Evolutionary conservation across 2,888 invertebrate genomes (phyloP).

Genomic region (Norana najaformis): DNA sequence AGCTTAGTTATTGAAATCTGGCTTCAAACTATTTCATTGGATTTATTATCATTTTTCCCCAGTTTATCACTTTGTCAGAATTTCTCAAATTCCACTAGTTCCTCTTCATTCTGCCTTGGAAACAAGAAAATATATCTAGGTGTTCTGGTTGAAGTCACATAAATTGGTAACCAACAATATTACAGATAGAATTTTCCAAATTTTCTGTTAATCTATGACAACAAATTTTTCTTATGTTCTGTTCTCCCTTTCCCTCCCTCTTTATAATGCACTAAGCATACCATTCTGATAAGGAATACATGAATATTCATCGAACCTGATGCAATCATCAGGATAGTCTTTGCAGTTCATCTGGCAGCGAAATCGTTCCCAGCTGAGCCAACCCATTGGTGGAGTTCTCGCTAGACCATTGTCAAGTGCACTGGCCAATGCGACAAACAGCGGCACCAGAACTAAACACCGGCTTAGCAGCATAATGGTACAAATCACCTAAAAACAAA

Average conservation of each 20-base stretch:
- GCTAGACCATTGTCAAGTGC: constrained; percentile 58
- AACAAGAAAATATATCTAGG: too few species aligned
- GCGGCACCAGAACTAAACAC: constrained; percentile 13
- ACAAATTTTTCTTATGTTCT: background rate
- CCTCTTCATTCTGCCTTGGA: too few species aligned
- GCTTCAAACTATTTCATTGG: too few species aligned
- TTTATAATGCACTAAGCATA: background rate
- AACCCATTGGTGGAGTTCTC: constrained; percentile 61
- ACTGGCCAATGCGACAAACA: background rate
- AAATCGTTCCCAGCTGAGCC: constrained; percentile 60
- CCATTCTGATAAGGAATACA: background rate
- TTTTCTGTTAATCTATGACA: background rate
- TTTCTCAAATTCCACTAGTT: too few species aligned
- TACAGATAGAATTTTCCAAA: background rate
- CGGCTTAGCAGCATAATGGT: background rate
- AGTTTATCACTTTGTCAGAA: too few species aligned
- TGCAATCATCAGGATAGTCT: constrained; percentile 56
- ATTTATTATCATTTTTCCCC: too few species aligned
- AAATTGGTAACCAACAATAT: background rate
- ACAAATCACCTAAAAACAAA: background rate
- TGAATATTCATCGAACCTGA: constrained; percentile 65
- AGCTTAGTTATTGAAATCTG: too few species aligned
- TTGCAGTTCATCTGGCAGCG: constrained; percentile 57
- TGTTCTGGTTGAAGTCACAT: too few species aligned
- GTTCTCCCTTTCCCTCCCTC: background rate